Base-by-base conservation (phyloP, 2,797 vertebrate species). In the Girardinus metallicus region DNA sequence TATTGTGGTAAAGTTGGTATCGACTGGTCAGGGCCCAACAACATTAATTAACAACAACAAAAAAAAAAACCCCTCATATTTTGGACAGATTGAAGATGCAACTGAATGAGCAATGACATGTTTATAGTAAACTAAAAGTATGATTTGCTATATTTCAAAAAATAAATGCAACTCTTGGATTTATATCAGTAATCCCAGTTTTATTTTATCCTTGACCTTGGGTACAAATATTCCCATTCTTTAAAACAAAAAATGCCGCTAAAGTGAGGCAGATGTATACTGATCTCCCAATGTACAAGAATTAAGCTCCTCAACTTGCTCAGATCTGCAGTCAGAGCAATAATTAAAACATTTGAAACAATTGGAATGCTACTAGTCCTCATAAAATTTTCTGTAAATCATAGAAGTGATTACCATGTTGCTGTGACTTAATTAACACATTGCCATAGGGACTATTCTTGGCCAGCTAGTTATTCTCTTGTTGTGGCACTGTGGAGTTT, bases 351-450 rank as follows among this genome's bases (percentile, higher is more conserved):
- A 39, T 1, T 68, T 68, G 1, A 68, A 68, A 68, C 64, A 68
- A 39, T 10, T 41, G 36, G 36, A 68, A 68, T 0, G 9, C 5
- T 21, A n/a, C 76, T 76, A 47, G 77, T 80, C 51, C 18, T 36
- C 80, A 80, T 75, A 78, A 71, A 36, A 26, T 43, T 78, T 64
- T 83, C 73, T 71, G 51, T 89, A 85, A 84, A 81, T 91, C 78
- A 75, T 75, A 55, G 34, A 83, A 81, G 75, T 86, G 64, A 88
- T 91, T 80, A 80, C 82, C 77, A 80, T 71, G 76, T 73, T 68
- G 46, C 71, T 12, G 80, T 74, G 74, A 84, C 83, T 70, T 71
- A 77, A 70, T 81, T 78, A 83, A 74, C 82, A 85, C 77, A 74
- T 81, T 77, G 80, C 80, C 83, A 85, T 90, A 88, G 70, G 78